Base-by-base conservation (phyloP, 2,797 vertebrate species). In the Dendrocincla tyrannina region DNA sequence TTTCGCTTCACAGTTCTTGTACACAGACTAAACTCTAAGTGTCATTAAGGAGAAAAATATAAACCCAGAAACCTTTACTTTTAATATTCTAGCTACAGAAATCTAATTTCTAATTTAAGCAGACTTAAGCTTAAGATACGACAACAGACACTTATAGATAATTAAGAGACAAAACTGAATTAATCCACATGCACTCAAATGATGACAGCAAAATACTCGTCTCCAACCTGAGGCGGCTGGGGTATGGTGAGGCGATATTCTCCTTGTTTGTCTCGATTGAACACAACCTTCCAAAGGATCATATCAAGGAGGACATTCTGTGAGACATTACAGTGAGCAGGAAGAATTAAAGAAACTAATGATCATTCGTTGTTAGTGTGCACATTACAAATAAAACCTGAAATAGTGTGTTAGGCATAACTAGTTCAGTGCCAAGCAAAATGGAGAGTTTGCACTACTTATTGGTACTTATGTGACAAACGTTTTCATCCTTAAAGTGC, bases 251-350 rank as follows among this genome's bases (percentile, higher is more conserved):
- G 95, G 98, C 98, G 99, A 98, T 97, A 98, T 97, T 98, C 98
- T 98, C 98, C 98, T 98, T 98, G 99, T 98, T 99, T 99, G 98
- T 99, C 99, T 98, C 99, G 98, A 98, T 97, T 99, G 99, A 99
- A 99, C 98, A 99, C 98, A 99, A 99, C 98, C 98, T 99, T 99
- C 99, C 99, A 98, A 98, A 99, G 99, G 99, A 99, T 91, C 98
- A 98, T 98, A 98, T 99, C 99, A 99, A 99, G 99, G 98, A 99
- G 98, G 98, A 99, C 96, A 98, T 98, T 99, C 99, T 99, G 99
- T 97, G 98, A 98, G 98, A 98, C 96, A 98, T 98, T 93, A 98
- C 97, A 98, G 98, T 98, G 97, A 98, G 98, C 91, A 95, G 97
- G 98, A 98, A 99, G 98, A 98, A 99, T 98, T 98, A 98, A 99